phyloP scores from a whole-genome alignment of 2,113 vertebrate genomes.

The Nannospalax galili region DNA sequence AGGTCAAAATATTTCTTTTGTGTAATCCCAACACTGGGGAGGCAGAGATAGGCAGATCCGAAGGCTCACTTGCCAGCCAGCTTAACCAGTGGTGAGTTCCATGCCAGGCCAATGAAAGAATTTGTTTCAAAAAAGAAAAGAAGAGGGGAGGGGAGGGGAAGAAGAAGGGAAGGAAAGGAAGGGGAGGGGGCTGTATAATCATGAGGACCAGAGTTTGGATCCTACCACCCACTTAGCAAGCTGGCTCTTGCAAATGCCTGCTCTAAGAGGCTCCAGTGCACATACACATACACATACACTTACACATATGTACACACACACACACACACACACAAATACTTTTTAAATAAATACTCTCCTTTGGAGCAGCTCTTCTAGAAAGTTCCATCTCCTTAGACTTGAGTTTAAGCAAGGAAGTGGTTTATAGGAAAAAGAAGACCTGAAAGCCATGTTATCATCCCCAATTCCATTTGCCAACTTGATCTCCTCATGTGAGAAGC shows the following conservation, averaged over 20 bases:
- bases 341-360: background rate
- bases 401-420: background rate
- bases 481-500: background rate
- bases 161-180: no score
- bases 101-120: no score
- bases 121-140: background rate
- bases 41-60: background rate
- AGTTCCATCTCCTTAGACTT: background rate
- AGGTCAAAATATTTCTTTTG: background rate
- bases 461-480: background rate
- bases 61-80: background rate
- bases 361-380: background rate
- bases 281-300: background rate
- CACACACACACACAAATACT: background rate
- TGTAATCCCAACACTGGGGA: background rate
- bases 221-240: no score
- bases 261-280: no score
- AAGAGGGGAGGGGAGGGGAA: background rate
- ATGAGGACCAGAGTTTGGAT: no score
- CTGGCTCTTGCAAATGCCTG: no score
- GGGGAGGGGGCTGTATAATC: no score
- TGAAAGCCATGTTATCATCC: no score
- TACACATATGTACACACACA: background rate
- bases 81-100: no score
- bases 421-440: background rate